Conservation (phyloP, 1,140 invertebrate species). For the Saccostrea glomerata region DNA sequence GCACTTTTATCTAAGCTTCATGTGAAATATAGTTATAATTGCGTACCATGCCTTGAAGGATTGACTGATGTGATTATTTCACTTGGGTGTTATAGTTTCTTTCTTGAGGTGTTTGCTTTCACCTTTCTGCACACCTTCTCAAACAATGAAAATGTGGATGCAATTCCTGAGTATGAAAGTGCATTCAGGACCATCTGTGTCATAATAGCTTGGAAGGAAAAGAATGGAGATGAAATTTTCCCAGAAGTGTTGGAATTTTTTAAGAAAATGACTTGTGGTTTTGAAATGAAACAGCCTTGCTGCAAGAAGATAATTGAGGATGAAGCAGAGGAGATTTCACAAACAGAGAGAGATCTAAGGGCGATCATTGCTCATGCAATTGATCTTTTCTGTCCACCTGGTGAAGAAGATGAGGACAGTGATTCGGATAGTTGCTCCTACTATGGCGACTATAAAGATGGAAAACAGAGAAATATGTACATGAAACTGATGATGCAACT, state of each 20-base stretch:
- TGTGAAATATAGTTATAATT: background rate
- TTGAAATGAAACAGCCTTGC: background rate
- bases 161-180: background rate
- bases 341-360: background rate
- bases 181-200: background rate
- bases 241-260: constrained; percentile 6
- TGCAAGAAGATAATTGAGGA: background rate
- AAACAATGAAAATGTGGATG: constrained; percentile 16
- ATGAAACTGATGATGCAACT: constrained; percentile 12
- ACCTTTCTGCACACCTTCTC: background rate
- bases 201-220: background rate
- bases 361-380: background rate
- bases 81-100: background rate
- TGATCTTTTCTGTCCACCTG: background rate
- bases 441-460: constrained; percentile 1
- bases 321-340: background rate
- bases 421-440: background rate
- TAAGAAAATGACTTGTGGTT: background rate
- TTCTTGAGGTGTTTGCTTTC: background rate
- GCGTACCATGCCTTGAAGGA: background rate
- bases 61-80: background rate
- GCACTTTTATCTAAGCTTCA: background rate
- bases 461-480: background rate
- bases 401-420: background rate
- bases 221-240: constrained; percentile 13